Evolutionary conservation across 1,140 invertebrate genomes (phyloP), one percentile per base, ranked within the genome.

Genomic region (Thaumetopoea pityocampa): DNA sequence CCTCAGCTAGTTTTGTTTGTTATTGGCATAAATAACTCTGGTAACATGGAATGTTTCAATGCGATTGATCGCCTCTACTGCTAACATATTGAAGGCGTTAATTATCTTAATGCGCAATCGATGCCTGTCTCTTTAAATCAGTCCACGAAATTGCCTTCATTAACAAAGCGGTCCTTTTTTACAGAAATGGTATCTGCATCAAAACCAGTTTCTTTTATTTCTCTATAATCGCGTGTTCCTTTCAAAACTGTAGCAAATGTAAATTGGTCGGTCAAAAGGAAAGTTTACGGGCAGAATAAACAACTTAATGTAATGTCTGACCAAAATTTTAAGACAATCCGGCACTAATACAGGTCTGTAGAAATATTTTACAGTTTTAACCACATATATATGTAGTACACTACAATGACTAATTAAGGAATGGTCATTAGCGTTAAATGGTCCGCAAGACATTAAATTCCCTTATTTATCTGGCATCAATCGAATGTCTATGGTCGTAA

Each of bases 131-230:
- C 57, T 23, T 32, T 63, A 58, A 51, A 58, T 55, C 51, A 55
- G 51, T 17, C 33, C 55, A 52, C 49, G 38, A 67, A 70, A 70
- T 70, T 70, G 49, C 61, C 50, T 60, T 65, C 49, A 70, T 70
- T 70, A 70, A 54, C 53, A 36, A 51, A 50, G 28, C 28, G 43
- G 34, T 47, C 42, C 48, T 53, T 54, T 53, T 45, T 51, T 48
- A 26, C 20, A 37, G 48, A 57, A 59, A 59, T 57, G 59, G 60
- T 64, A 67, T 56, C 64, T 59, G 34, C 28, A 17, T 20, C 18
- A 23, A 42, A 49, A 64, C 55, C 56, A 17, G 58, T 51, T 53
- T 32, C 10, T 24, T 44, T 40, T 27, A 54, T 55, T 56, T 56
- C 49, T 47, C 58, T 57, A 62, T 33, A 62, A 46, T 46, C 35